A percentile compares a stretch with the other conserved stretches of the same genome.
phyloP scores from a whole-genome alignment of 2,797 vertebrate genomes.

The Rhinogobio ventralis region DNA sequence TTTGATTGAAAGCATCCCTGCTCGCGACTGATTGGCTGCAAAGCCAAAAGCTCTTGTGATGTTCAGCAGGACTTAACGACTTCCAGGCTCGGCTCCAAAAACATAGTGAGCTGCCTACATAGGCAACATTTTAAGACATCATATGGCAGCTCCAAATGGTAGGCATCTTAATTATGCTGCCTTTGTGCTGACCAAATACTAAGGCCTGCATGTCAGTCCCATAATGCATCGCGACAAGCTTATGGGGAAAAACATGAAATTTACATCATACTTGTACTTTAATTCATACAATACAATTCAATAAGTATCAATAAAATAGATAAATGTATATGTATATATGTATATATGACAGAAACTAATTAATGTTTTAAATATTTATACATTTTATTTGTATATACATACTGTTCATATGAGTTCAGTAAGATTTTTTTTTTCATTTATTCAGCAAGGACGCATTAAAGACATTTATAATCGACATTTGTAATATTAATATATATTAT shows the following conservation, averaged over 20 bases:
- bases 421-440: too few relatives aligned
- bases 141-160: not conserved
- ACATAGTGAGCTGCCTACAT: not conserved
- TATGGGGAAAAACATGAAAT: not conserved
- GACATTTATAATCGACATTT: too few relatives aligned
- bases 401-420: too few relatives aligned
- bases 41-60: not conserved
- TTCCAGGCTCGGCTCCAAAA: not conserved
- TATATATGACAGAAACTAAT: too few relatives aligned
- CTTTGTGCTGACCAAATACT: not conserved
- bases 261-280: not conserved
- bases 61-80: not conserved
- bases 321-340: not conserved
- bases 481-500: too few relatives aligned
- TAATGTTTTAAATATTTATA: too few relatives aligned
- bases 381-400: too few relatives aligned
- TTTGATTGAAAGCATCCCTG: constrained; percentile 64
- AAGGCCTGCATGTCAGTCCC: not conserved
- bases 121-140: not conserved
- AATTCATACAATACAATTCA: not conserved
- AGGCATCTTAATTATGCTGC: constrained; percentile 11
- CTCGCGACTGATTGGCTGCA: constrained; percentile 18
- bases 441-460: too few relatives aligned
- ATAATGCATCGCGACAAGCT: not conserved
- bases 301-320: not conserved